These are phyloP conservation scores for Entomobrya proxima DNA, from an alignment of 2,888 invertebrate species.

Conservation along the genomic window DNA sequence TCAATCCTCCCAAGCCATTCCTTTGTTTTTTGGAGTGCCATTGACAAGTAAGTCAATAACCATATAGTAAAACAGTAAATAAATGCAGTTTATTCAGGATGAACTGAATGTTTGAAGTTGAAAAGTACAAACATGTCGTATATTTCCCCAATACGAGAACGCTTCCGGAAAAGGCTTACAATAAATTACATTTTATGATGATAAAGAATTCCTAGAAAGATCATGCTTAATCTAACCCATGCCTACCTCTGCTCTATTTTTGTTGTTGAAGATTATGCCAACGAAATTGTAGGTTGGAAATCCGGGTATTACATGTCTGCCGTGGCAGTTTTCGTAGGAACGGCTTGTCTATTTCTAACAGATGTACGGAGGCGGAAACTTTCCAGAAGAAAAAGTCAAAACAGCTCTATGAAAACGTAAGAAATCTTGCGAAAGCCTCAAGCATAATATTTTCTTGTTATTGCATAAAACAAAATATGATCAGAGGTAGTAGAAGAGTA, in stretches of 20 bases:
- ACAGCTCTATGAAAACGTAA: slow-evolving; percentile 73
- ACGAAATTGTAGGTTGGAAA: slow-evolving; percentile 58
- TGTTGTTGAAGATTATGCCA: slow-evolving; percentile 62
- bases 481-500: neutral
- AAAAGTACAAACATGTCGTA: too few relatives aligned
- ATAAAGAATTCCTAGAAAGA: neutral
- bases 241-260: neutral
- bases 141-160: too few relatives aligned
- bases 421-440: neutral
- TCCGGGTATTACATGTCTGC: slow-evolving; percentile 67
- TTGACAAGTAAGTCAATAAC: slow-evolving; percentile 83
- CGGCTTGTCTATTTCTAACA: slow-evolving; percentile 64
- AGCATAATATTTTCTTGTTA: neutral
- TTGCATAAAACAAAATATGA: slow-evolving; percentile 23
- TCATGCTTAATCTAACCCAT: neutral
- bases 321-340: slow-evolving; percentile 67
- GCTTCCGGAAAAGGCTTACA: too few relatives aligned
- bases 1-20: slow-evolving; percentile 90
- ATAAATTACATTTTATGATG: neutral
- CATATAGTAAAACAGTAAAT: neutral
- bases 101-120: neutral
- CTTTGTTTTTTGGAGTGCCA: slow-evolving; percentile 89
- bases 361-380: slow-evolving; percentile 67
- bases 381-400: slow-evolving; percentile 66
- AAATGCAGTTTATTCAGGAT: neutral